Base-by-base conservation (phyloP, 2,888 invertebrate species). In the Drosophila affinis region DNA sequence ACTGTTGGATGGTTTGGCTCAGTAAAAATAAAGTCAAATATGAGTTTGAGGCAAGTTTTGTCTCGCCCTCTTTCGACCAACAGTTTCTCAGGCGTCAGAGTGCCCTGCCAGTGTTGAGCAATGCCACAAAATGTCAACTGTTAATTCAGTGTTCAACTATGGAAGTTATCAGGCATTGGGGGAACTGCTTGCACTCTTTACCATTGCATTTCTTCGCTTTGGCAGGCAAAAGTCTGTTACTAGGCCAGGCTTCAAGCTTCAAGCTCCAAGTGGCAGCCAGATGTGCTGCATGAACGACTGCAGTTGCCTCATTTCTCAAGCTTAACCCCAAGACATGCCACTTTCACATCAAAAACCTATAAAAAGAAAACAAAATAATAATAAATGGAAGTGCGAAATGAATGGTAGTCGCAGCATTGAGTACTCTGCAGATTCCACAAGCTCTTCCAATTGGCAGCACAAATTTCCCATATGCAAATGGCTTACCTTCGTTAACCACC, bases 301-400 rank as follows among this genome's bases (percentile, higher is more conserved):
- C 39, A 39, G 47, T 64, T 21, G 39, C 52, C 34, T 51, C 34
- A 46, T 67, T 67, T 45, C 34, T 34, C 5, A 14, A n/a, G 29
- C 3, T 34, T 46, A 21, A 34, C 57, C 29, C 18, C 27, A 29
- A 34, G 48, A 58, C 63, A 64, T 49, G 63, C 44, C 51, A 68
- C 69, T 53, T 69, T 68, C 69, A 58, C 68, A 48, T 69, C 44
- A 55, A 64, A 48, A 44, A 44, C 9, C 0, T 29, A 0, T 12
- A 3, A 32, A 32, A 32, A 10, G 32, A 10, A 32, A 14, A 34
- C 34, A 34, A 34, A 34, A 6, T 14, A 39, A 34, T 34, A 4
- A 34, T 34, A 34, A 34, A 5, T 12, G 12, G 10, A 4, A 39
- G 14, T 14, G 0, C 0, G 1, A 2, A 7, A 39, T 29, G 7